Conservation (phyloP, 2,797 vertebrate genomes). For the Sebastes taczanowskii region DNA sequence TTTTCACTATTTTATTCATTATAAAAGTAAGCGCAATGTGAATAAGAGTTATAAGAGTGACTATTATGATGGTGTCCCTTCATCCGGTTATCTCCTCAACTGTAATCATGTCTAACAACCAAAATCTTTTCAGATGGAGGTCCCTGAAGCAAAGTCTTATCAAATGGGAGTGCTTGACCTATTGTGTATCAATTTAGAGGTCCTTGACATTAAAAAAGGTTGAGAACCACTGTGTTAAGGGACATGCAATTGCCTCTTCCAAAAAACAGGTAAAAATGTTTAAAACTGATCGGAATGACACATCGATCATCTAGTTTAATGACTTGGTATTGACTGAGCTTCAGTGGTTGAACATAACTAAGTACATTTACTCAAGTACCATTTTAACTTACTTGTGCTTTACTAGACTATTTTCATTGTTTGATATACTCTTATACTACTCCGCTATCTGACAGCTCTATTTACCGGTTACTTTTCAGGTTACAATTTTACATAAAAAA, state of each 20-base stretch:
- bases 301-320: neutral
- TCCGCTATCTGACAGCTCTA: neutral
- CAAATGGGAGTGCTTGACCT: too few relatives aligned
- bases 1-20: too few relatives aligned
- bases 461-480: neutral
- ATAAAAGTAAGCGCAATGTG: too few relatives aligned
- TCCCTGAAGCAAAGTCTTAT: too few relatives aligned
- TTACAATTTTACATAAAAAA: neutral
- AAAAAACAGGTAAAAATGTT: neutral
- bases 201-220: too few relatives aligned
- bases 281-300: neutral
- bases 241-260: neutral
- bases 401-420: neutral
- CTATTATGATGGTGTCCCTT: too few relatives aligned
- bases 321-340: neutral
- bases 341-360: neutral
- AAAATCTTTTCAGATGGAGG: too few relatives aligned
- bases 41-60: too few relatives aligned
- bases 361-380: neutral
- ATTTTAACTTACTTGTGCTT: neutral
- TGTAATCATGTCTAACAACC: too few relatives aligned
- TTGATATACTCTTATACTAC: neutral
- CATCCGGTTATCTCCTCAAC: too few relatives aligned
- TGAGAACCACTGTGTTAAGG: neutral
- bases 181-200: too few relatives aligned